Conservation (phyloP, 2,888 invertebrate genomes). For the Lepidochrysops patricia region DNA sequence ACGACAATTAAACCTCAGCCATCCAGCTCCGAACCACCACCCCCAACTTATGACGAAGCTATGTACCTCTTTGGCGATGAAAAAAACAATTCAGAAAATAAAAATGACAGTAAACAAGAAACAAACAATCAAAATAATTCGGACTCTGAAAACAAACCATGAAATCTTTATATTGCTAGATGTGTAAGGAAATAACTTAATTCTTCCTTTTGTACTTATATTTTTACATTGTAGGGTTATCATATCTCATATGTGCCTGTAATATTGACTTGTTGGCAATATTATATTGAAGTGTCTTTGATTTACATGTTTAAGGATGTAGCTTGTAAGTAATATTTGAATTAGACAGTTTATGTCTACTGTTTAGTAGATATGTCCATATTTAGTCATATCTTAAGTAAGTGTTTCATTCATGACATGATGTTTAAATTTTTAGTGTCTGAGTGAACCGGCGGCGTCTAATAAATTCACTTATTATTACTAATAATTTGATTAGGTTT, state of each 20-base stretch:
- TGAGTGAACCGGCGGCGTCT: background rate
- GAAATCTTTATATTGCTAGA: conserved; percentile 40
- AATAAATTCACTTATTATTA: background rate
- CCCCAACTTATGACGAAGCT: conserved; percentile 79
- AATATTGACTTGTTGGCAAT: conserved; percentile 53
- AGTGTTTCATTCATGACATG: conserved; percentile 1
- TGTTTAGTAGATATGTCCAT: background rate
- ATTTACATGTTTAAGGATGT: conserved; percentile 20
- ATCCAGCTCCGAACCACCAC: conserved; percentile 72
- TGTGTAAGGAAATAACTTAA: conserved; percentile 57
- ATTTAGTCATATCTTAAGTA: conserved; percentile 1
- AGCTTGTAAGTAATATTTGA: conserved; percentile 3
- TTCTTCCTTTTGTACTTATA: conserved; percentile 67
- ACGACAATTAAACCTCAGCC: conserved; percentile 56
- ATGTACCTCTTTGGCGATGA: conserved; percentile 71
- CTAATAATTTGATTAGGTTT: background rate
- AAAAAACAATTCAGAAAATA: conserved; percentile 44
- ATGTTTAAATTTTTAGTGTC: background rate
- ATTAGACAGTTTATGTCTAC: background rate
- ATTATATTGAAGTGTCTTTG: conserved; percentile 34
- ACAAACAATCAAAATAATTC: conserved; percentile 46
- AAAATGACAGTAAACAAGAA: conserved; percentile 54
- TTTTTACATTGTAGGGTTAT: conserved; percentile 47
- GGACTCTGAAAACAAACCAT: conserved; percentile 52
- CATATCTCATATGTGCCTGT: conserved; percentile 68